Evolutionary conservation across 2,888 invertebrate genomes (phyloP), one percentile per base, ranked within the genome.

Genomic region (Trissolcus japonicus): DNA sequence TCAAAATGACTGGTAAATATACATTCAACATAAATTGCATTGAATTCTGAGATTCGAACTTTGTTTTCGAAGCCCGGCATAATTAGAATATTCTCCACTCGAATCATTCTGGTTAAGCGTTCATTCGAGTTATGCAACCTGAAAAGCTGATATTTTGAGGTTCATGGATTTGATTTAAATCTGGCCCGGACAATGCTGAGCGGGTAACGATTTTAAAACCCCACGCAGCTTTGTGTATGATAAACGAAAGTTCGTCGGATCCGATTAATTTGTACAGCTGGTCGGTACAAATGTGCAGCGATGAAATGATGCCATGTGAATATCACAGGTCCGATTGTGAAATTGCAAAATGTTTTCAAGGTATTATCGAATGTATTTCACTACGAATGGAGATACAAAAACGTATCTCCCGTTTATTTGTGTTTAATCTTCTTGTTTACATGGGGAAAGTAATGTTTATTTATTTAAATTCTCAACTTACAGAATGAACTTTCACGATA

Each of bases 21-120:
- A 25, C 2, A 25, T 25, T 25, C 25, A 25, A 25, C 25, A 25
- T 25, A 25, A 25, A 25, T 4, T 25, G 2, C 4, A 25, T 25
- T 25, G 25, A 25, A 25, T 25, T 4, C 25, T 25, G 25, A 25
- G 25, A 25, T 6, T 25, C 25, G 25, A 25, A 25, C 25, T 25
- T 25, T 75, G 61, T 54, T 48, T 63, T 66, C 51, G 57, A 57
- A 66, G 53, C 61, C 55, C 35, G n/a, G 53, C 21, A 62, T 67
- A 72, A 67, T 72, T 72, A 62, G 62, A 67, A 76, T 72, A 72
- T 63, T 67, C 43, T 72, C 54, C n/a, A 68, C 59, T 55, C 55
- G 60, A 72, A 68, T 72, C 63, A 77, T 77, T 68, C 68, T 63
- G 72, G 68, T 73, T 76, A 56, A 76, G 68, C 66, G 68, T 71